Evolutionary conservation across 2,797 vertebrate species (phyloP), one percentile per base, ranked within the genome.

Genomic region (Lithobates pipiens): DNA sequence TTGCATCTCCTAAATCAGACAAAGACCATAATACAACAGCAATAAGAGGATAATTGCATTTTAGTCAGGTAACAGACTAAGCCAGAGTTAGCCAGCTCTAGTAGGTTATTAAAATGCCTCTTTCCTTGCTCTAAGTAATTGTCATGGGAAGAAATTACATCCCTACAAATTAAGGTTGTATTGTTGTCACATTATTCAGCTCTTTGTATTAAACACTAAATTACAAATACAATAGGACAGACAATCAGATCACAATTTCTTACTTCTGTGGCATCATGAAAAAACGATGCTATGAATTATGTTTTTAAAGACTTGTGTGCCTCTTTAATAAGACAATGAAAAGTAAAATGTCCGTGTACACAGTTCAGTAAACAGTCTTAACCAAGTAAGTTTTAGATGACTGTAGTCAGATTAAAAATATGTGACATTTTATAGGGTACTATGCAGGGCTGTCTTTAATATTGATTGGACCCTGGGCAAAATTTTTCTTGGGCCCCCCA

Each of bases 11-110:
- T 61, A 39, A 46, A 83, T 10, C n/a, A 65, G 29, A 74, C 34
- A 73, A 46, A 67, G 57, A 39, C 25, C 70, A 82, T 75, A 34
- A 68, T 10, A 50, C 15, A 63, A 42, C n/a, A 18, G 27, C 44
- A 29, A 65, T 83, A 83, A 75, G 36, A 50, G 18, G 81, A 68
- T 76, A 83, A 76, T 83, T 83, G 54, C 71, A 50, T 83, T 76
- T 83, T 34, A 65, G 18, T 46, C 61, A 65, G 71, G 81, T 76
- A 82, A 68, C 71, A 75, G 50, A 54, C 50, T 54, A 54, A 5
- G 16, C 70, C 36, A 32, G 70, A 25, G 23, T 70, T 80, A 36
- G 10, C n/a, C 44, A 65, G 57, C 57, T 74, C 34, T 27, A 18
- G 54, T 82, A 34, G 70, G 44, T 74, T 82, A 82, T 65, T 81